Evolutionary conservation across 2,888 invertebrate genomes (phyloP), one percentile per base, ranked within the genome.

Genomic region (Arctia plantaginis): DNA sequence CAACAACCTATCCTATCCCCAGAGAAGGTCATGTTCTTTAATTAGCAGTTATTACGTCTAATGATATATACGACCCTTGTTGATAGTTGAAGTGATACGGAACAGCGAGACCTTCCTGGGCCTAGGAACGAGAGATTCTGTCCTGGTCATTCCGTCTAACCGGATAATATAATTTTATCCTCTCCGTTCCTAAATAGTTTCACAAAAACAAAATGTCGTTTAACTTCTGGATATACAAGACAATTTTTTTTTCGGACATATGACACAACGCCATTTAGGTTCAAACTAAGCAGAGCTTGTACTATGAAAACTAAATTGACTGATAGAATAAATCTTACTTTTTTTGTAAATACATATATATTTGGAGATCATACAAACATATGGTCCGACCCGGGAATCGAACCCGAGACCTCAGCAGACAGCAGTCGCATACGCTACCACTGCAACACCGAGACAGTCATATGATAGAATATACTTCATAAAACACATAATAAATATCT

Each of bases 11-110:
- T 33, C 51, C 27, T 59, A 72, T 72, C 23, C 62, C 55, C 15
- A 69, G 15, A 44, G 41, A 70, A 70, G 62, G 70, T 41, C 70
- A 62, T 41, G 55, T 41, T 30, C 67, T 27, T 67, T 27, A 67
- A 66, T 66, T 44, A 41, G 44, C 27, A 69, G 39, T 27, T 69
- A 51, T 59, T 39, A 55, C 20, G 39, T 20, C 27, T 39, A 27
- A 27, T 20, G 27, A 20, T 18, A 55, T 67, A 59, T 13, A 27
- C 30, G 7, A 30, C 30, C 27, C 30, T 62, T 30, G 30, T 62
- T 30, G 18, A 7, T 62, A 30, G 30, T 59, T 59, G 13, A 8
- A 62, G 62, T 2, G 55, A n/a, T 55, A 55, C n/a, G 12, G n/a
- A 55, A 13, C 55, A 10, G n/a, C n/a, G 55, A n/a, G 55, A 55